Evolutionary conservation across 2,888 invertebrate species (phyloP).

Genomic region (Stenichneumon culpator): DNA sequence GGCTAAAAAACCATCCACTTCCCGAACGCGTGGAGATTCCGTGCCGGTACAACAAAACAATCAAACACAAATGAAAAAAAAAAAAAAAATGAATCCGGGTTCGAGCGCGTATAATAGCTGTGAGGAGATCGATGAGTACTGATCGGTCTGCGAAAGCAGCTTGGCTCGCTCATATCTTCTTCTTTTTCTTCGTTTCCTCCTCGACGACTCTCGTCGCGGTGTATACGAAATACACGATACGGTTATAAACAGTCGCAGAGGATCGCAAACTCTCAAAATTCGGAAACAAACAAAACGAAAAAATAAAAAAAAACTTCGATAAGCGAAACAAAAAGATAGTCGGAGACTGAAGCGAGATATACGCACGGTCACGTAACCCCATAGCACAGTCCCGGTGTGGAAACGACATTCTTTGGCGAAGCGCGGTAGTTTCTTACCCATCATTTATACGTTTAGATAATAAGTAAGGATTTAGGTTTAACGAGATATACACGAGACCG

Average conservation of each 20-base stretch:
- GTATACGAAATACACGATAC: constrained; percentile 44
- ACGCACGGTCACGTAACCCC: constrained; percentile 51
- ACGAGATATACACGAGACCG: constrained; percentile 66
- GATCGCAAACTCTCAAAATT: constrained; percentile 60
- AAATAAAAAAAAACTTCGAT: constrained; percentile 25
- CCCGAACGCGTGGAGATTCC: constrained; percentile 78
- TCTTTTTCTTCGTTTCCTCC: constrained; percentile 63
- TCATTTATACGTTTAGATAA: constrained; percentile 84
- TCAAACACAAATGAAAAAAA: constrained; percentile 33
- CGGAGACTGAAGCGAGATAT: constrained; percentile 57
- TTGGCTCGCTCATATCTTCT: constrained; percentile 58
- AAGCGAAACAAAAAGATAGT: constrained; percentile 66
- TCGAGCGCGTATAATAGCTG: constrained; percentile 58
- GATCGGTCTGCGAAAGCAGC: constrained; percentile 53
- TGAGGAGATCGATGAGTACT: constrained; percentile 51
- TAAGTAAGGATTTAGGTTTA: constrained; percentile 80
- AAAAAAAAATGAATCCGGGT: constrained; percentile 48
- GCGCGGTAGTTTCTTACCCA: constrained; percentile 85
- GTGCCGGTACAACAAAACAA: constrained; percentile 72
- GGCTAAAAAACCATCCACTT: constrained; percentile 83
- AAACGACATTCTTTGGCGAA: constrained; percentile 80
- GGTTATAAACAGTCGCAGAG: constrained; percentile 36
- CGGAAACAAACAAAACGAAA: background rate
- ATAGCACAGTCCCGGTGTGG: constrained; percentile 77
- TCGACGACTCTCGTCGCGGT: constrained; percentile 65